Conservation (phyloP, 2,888 invertebrate species). For the Idaea straminata region DNA sequence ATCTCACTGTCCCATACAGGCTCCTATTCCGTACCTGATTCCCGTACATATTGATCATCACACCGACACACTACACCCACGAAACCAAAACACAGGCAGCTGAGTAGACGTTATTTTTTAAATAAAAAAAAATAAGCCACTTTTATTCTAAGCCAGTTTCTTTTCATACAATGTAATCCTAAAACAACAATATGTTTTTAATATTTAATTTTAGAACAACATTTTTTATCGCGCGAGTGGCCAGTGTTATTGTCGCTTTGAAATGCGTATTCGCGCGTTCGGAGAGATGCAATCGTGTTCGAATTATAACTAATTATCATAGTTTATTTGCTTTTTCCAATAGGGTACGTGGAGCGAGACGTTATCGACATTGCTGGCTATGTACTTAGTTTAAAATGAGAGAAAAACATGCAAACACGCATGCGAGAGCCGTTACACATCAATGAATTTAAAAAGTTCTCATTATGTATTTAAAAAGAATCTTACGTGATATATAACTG, state of each 20-base stretch:
- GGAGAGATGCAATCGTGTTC: constrained; percentile 52
- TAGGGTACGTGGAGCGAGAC: constrained; percentile 70
- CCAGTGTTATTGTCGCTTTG: constrained; percentile 43
- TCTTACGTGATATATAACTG: constrained; percentile 24
- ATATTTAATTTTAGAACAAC: constrained; percentile 64
- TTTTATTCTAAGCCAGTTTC: constrained; percentile 27
- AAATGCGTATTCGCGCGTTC: constrained; percentile 52
- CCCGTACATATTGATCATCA: constrained; percentile 63
- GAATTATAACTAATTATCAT: constrained; percentile 72
- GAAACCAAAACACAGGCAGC: constrained; percentile 11
- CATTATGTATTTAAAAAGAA: constrained; percentile 37
- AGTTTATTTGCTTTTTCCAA: constrained; percentile 77
- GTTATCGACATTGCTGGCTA: constrained; percentile 56
- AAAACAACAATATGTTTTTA: constrained; percentile 60
- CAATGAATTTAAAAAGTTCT: constrained; percentile 72
- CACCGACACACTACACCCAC: constrained; percentile 24
- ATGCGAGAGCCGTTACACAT: constrained; percentile 61
- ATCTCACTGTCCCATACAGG: constrained; percentile 70
- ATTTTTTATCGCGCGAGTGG: constrained; percentile 43
- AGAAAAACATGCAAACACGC: constrained; percentile 62
- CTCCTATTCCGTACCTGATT: constrained; percentile 58
- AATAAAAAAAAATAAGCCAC: constrained; percentile 68
- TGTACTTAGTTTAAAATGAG: constrained; percentile 56
- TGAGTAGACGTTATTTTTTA: constrained; percentile 65
- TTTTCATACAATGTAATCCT: constrained; percentile 43